phyloP scores from a whole-genome alignment of 2,888 invertebrate genomes.

The Andrena haemorrhoa region DNA sequence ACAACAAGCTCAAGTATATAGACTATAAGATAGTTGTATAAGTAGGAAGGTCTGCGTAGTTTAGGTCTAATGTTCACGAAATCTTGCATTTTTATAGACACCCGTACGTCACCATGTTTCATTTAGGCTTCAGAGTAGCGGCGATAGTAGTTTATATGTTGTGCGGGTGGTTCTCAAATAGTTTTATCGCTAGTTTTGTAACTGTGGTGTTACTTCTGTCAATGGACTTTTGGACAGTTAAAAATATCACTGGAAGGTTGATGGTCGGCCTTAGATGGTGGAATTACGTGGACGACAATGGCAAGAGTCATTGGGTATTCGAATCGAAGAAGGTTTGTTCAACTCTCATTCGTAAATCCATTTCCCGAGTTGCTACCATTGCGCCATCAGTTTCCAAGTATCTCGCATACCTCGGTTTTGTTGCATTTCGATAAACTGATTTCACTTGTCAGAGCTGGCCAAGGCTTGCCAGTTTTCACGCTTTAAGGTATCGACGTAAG shows the following conservation, averaged over 20 bases:
- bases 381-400: background rate
- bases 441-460: constrained; percentile 28
- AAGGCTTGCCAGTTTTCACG: constrained; percentile 44
- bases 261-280: constrained; percentile 99
- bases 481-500: constrained; percentile 17
- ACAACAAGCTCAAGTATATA: constrained; percentile 83
- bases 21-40: constrained; percentile 13
- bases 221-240: constrained; percentile 99
- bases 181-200: constrained; percentile 98
- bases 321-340: constrained; percentile 94
- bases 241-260: constrained; percentile 97
- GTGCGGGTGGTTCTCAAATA: constrained; percentile 95
- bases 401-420: background rate
- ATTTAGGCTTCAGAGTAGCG: constrained; percentile 93
- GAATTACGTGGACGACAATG: constrained; percentile 99
- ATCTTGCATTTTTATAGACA: constrained; percentile 88
- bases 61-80: constrained; percentile 10
- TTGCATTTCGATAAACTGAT: constrained; percentile 13
- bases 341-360: constrained; percentile 4
- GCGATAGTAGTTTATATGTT: constrained; percentile 95
- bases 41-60: background rate
- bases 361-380: background rate
- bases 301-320: constrained; percentile 99
- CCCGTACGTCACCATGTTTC: constrained; percentile 96
- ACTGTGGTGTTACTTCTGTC: constrained; percentile 95